Base-by-base conservation (phyloP, 2,113 vertebrate genomes). In the Proteles cristata region DNA sequence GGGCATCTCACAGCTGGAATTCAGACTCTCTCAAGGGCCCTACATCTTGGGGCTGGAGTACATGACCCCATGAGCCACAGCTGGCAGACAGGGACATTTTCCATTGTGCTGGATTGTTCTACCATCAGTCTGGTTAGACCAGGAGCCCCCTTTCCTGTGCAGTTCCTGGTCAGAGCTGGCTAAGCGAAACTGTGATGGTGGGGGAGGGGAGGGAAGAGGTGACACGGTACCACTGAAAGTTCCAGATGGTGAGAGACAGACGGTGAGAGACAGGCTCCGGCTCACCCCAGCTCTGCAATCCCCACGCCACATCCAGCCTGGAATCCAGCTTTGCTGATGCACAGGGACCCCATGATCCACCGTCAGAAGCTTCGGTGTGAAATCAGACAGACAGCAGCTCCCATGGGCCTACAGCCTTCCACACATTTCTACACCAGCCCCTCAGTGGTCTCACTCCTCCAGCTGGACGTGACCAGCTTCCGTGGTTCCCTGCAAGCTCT, bases 171-270 rank as follows among this genome's bases (percentile, higher is more conserved):
- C 11, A 55, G n/a, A 74, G 1, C 11, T 9, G 7, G n/a, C n/a
- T 35, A 9, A 53, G 11, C 5, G 12, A 45, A 28, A n/a, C 15
- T 50, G 11, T 23, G 19, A 31, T 26, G 33, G 17, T 14, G 15
- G 19, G 11, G 28, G n/a, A 55, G 11, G 19, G 63, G 43, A 11
- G 15, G 9, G 12, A 84, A 28, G 26, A 61, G 21, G 58, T 19
- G 58, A 61, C 58, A 25, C 9, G 1, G 83, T 11, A 9, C 5
- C 15, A 2, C 1, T 25, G 61, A 61, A 76, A 39, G 19, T 69
- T 61, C 26, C 0, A 12, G 4, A 0, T 0, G 1, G 48, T 35
- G 23, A 88, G 71, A 48, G 35, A 55, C 12, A 45, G 26, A 43
- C 2, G 28, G 25, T 28, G 76, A 90, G 39, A 23, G 3, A 33